phyloP scores from a whole-genome alignment of 2,113 vertebrate genomes.

The Rattus rattus region DNA sequence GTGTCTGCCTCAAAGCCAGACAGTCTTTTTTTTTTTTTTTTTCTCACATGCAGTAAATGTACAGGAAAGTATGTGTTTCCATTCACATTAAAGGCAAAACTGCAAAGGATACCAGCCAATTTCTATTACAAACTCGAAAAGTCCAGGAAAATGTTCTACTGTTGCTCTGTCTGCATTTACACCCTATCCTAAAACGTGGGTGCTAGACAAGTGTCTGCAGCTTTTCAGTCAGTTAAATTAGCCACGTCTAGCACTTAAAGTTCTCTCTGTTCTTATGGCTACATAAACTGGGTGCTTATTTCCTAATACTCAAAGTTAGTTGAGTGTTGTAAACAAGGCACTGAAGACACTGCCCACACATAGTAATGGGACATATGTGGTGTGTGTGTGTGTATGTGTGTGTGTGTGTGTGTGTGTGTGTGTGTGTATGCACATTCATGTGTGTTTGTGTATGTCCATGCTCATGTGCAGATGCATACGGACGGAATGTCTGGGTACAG shows the following conservation, averaged over 20 bases:
- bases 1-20: conserved; percentile 17
- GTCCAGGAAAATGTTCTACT: conserved; percentile 33
- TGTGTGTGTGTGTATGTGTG: neutral
- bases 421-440: no score
- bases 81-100: conserved; percentile 46
- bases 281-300: neutral
- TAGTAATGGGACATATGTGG: neutral
- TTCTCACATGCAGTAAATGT: neutral
- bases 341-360: neutral
- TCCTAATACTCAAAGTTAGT: neutral
- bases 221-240: conserved; percentile 40
- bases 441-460: neutral
- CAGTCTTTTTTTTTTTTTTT: neutral
- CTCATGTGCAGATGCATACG: no score
- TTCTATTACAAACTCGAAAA: conserved; percentile 48
- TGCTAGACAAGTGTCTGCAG: conserved; percentile 17
- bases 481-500: neutral
- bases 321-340: neutral
- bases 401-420: neutral
- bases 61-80: conserved; percentile 60
- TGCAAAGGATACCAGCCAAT: conserved; percentile 21
- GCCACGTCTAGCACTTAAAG: conserved; percentile 23
- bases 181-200: conserved; percentile 16
- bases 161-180: conserved; percentile 14
- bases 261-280: neutral